These are phyloP conservation scores for Bombus consobrinus DNA, from an alignment of 1,140 invertebrate species.

Conservation along the genomic window DNA sequence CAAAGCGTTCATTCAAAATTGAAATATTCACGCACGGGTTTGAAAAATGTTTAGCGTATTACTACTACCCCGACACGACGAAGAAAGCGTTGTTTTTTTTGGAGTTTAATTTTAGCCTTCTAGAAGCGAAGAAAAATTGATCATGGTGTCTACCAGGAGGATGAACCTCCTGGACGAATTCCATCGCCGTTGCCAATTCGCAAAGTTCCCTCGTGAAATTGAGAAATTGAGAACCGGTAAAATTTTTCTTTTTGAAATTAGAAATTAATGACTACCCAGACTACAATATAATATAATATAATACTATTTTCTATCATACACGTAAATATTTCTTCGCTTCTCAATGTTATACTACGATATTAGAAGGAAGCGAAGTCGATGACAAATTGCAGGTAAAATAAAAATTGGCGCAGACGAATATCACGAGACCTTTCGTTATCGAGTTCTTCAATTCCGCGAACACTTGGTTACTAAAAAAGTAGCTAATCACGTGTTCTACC, in stretches of 20 bases:
- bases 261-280: fast-evolving
- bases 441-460: not conserved
- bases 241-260: not conserved
- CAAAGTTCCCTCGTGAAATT: not conserved
- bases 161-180: conserved; percentile 11
- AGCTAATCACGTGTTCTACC: not conserved
- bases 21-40: not conserved
- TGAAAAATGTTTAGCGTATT: conserved; percentile 8
- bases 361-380: not conserved
- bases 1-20: not conserved
- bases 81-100: conserved; percentile 26
- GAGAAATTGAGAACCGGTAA: not conserved
- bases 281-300: too few relatives aligned
- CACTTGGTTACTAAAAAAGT: fast-evolving
- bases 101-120: conserved; percentile 37
- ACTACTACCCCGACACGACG: not conserved
- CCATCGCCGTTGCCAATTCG: not conserved
- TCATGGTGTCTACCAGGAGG: not conserved
- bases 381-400: not conserved
- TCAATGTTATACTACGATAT: not conserved
- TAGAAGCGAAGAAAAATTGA: conserved; percentile 37
- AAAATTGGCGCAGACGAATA: not conserved
- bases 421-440: not conserved
- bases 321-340: not conserved
- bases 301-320: not conserved